These are phyloP conservation scores for Cyrtonyx montezumae DNA, from an alignment of 2,113 vertebrate genomes.

Conservation along the genomic window DNA sequence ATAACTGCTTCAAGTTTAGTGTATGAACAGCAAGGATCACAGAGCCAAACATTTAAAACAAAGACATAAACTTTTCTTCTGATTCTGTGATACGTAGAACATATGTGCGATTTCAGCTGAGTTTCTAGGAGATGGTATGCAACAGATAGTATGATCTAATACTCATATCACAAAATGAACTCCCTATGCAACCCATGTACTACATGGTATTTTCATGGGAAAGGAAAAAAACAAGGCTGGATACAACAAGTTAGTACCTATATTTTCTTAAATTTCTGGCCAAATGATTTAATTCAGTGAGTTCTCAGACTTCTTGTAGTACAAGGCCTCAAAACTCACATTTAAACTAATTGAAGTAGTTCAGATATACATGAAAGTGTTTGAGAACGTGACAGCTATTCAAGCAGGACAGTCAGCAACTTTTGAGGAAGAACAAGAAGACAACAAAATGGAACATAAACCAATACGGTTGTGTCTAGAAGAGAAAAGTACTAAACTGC, in stretches of 20 bases:
- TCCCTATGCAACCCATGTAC: not conserved
- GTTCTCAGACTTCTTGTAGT: not conserved
- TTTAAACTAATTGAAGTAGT: not conserved
- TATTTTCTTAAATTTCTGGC: not conserved
- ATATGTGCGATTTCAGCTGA: not conserved
- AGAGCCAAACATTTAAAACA: not conserved
- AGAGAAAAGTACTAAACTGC: not conserved
- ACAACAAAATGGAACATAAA: not conserved
- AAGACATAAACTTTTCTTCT: not conserved
- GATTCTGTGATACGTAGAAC: not conserved
- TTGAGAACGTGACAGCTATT: not conserved
- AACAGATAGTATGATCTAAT: not conserved
- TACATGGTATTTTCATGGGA: not conserved
- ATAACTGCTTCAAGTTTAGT: not conserved
- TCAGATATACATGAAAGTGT: not conserved
- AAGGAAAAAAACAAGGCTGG: not conserved
- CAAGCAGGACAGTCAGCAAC: not conserved
- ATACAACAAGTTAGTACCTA: not conserved
- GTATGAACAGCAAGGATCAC: not conserved
- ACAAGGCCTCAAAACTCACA: not conserved
- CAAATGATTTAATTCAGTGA: not conserved
- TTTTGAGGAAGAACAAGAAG: not conserved
- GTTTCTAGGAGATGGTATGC: not conserved
- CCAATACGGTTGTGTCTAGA: not conserved
- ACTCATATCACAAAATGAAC: not conserved